A percentile compares a stretch with the other conserved stretches of the same genome.
Conservation (phyloP, 2,113 vertebrate species). For the Microtus pennsylvanicus region DNA sequence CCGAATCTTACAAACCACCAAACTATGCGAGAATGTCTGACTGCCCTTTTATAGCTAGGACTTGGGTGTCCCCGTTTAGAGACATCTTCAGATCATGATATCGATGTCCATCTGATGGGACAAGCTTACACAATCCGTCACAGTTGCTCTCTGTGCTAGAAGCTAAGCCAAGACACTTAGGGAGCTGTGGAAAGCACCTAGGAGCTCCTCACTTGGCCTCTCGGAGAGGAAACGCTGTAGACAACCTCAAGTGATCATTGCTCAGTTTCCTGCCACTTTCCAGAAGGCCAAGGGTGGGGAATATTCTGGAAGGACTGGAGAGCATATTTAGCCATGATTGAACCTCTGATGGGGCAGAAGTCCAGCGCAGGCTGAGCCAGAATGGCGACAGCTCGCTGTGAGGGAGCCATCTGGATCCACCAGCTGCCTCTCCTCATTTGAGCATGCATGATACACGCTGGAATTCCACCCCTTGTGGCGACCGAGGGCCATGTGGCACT, state of each 20-base stretch:
- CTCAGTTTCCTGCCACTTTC: not conserved
- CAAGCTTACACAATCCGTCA: not conserved
- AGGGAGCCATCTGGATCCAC: not conserved
- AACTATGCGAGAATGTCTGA: not conserved
- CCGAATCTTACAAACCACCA: not conserved
- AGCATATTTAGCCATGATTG: not conserved
- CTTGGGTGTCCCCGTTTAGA: not conserved
- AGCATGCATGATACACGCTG: not conserved
- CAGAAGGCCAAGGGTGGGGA: not conserved
- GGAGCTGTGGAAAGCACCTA: not conserved
- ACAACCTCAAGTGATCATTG: not conserved
- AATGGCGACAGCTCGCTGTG: not conserved
- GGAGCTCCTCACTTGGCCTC: not conserved
- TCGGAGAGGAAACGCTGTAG: not conserved
- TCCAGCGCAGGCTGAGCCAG: not conserved
- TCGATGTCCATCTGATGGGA: fast-evolving
- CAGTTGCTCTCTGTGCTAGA: not conserved
- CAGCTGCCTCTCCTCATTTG: not conserved
- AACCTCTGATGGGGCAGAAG: not conserved
- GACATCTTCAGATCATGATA: not conserved
- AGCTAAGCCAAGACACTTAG: not conserved
- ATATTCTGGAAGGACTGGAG: not conserved
- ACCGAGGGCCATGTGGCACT: not conserved
- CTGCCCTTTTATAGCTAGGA: not conserved
- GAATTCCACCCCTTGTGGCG: not conserved